Evolutionary conservation across 2,888 invertebrate species (phyloP), one percentile per base, ranked within the genome.

Genomic region (Drosophila meridionalis): DNA sequence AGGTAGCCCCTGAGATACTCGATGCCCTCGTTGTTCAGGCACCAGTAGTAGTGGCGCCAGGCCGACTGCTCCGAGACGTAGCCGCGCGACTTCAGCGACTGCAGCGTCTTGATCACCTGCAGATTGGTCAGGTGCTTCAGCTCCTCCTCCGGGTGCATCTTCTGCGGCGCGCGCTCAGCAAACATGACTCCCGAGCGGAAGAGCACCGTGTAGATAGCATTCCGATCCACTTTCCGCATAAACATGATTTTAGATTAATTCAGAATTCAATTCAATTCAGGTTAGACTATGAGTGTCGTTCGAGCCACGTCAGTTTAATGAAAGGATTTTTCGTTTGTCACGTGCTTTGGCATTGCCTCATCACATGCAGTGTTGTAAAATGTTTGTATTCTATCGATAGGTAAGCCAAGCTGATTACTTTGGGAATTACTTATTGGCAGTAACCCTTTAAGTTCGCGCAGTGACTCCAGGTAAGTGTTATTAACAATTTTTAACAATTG

Each of bases 41-140:
- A 62, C 77, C 80, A 78, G 56, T 80, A 78, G 14, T 30, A 71
- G 30, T 78, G 71, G 32, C 80, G 67, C 76, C 78, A 76, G 47
- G 71, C 76, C 8, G 14, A 6, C 43, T 70, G 71, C 60, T 80
- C 76, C 43, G 64, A 34, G 43, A 78, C 77, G 34, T 64, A 76
- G 32, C 80, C 71, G 14, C 61, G 76, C 8, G 76, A 80, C 50
- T 67, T 55, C 7, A 78, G 66, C 8, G 76, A 80, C n/a, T 80
- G 47, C 76, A 78, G n/a, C 2, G 71, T 64, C 42, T 50, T 68
- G 60, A 62, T 80, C 4, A 78, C 71, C 58, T 71, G 61, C 80
- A 78, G 12, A 36, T 80, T 80, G 26, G 43, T 63, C 30, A 80
- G 20, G 14, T 80, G 62, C 28, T 69, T 75, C 59, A 77, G 48